phyloP scores from a whole-genome alignment of 35 echinoderm and acorn worm species.

The Eucidaris tribuloides region DNA sequence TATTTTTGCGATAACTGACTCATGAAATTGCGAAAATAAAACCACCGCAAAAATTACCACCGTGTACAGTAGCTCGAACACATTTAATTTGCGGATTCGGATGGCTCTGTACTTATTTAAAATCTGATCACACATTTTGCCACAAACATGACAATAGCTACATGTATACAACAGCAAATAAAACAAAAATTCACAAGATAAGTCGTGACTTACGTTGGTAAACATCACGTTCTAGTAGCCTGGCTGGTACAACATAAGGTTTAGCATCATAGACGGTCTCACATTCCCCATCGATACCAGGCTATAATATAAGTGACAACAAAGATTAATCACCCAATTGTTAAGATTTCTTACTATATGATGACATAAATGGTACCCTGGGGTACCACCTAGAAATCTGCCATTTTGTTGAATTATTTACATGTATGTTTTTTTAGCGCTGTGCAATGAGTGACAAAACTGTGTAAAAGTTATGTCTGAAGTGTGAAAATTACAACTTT shows the following conservation, averaged over 20 bases:
- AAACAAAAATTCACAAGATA: background rate
- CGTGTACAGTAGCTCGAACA: background rate
- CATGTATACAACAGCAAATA: background rate
- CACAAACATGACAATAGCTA: background rate
- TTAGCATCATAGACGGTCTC: constrained; percentile 48
- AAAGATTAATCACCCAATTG: background rate
- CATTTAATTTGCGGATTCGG: background rate
- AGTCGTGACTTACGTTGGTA: constrained; percentile 9
- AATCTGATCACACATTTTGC: background rate
- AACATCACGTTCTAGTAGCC: constrained; percentile 8
- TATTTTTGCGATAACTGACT: no score
- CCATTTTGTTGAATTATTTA: background rate
- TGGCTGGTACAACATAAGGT: background rate
- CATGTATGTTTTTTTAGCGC: background rate
- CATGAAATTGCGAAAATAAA: no score
- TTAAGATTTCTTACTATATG: background rate
- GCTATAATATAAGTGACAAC: constrained; percentile 1
- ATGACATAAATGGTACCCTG: no score
- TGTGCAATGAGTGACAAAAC: no score
- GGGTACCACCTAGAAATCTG: no score
- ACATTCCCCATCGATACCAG: constrained; percentile 46
- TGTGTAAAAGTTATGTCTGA: no score
- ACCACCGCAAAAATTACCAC: no score
- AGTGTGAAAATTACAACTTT: no score
- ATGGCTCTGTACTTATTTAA: background rate